Percentiles rank a stretch among this genome's conserved stretches.
These are phyloP conservation scores for Aeoliscus strigatus DNA, from an alignment of 2,797 vertebrate species.

Conservation along the genomic window DNA sequence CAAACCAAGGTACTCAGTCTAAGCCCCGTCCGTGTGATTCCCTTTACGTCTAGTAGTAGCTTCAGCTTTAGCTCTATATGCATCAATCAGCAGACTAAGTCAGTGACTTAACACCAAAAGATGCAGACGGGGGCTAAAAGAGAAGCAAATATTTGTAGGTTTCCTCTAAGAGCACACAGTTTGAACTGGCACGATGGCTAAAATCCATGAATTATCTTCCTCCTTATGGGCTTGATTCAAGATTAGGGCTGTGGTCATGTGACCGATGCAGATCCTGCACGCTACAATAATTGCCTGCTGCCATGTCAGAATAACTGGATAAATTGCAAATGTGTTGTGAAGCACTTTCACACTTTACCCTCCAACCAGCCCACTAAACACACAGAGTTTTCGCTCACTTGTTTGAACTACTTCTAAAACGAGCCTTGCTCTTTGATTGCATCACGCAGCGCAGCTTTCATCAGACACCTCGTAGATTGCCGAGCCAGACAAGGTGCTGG, in stretches of 20 bases:
- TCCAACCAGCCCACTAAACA: conserved; percentile 55
- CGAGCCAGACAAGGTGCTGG: conserved; percentile 53
- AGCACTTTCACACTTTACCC: conserved; percentile 43
- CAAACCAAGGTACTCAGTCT: no score
- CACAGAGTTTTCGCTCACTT: conserved; percentile 44
- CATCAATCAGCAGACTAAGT: no score
- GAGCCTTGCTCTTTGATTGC: conserved; percentile 76
- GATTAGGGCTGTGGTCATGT: conserved; percentile 64
- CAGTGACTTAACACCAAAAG: no score
- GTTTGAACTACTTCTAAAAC: conserved; percentile 64
- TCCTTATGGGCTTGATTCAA: conserved; percentile 62
- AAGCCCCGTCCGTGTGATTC: no score
- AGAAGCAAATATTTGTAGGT: no score
- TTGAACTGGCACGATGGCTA: no score
- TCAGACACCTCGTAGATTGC: conserved; percentile 68
- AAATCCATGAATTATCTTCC: no score
- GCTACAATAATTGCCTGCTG: conserved; percentile 59
- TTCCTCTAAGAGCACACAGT: no score
- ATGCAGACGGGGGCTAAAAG: no score
- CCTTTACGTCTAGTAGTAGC: no score
- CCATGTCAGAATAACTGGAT: conserved; percentile 57
- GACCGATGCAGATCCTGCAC: no score
- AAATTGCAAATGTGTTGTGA: conserved; percentile 47
- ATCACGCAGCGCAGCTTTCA: conserved; percentile 74
- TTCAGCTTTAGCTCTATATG: no score